phyloP scores from a whole-genome alignment of 1,140 invertebrate species.

The Bombus superbus region DNA sequence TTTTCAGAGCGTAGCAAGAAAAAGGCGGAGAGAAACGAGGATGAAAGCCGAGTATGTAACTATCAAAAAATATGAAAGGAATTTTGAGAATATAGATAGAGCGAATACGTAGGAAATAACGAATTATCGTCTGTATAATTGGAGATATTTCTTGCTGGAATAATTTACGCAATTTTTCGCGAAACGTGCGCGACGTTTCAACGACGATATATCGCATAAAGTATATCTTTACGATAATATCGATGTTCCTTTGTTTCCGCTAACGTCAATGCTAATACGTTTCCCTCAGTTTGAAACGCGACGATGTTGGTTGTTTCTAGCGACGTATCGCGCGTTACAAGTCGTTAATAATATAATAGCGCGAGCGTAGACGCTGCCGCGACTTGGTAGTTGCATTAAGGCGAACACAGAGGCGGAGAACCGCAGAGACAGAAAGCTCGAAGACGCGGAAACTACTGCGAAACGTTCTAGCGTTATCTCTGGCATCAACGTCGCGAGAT shows the following conservation, averaged over 20 bases:
- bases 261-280: background rate
- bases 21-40: background rate
- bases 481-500: background rate
- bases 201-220: background rate
- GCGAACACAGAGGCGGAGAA: background rate
- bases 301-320: conserved; percentile 4
- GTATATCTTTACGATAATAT: background rate
- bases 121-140: background rate
- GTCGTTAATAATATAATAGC: conserved; percentile 42
- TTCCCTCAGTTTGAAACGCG: background rate
- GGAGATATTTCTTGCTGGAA: too few relatives aligned
- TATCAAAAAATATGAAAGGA: too few relatives aligned
- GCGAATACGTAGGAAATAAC: background rate
- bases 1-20: background rate
- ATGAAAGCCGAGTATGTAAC: too few relatives aligned
- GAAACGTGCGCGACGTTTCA: background rate
- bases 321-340: conserved; percentile 28
- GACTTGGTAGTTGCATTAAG: background rate
- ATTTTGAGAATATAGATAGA: background rate
- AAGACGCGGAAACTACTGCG: background rate
- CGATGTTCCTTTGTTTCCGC: background rate
- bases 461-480: conserved; percentile 21
- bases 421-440: background rate
- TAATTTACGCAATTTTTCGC: background rate
- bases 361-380: background rate